Conservation (phyloP, 1,140 invertebrate species). For the Adelges cooleyi region DNA sequence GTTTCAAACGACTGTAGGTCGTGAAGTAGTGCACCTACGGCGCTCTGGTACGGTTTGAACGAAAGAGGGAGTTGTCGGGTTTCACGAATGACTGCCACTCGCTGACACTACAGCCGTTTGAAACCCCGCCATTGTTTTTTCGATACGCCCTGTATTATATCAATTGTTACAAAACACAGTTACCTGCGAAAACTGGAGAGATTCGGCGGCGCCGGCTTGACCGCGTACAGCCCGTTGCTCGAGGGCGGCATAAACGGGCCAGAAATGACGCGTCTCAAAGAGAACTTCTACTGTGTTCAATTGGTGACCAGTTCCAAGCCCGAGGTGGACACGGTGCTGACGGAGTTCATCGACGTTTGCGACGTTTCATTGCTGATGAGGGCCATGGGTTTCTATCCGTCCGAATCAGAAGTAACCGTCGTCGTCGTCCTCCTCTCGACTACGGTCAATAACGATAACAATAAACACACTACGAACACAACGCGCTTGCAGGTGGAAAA, state of each 20-base stretch:
- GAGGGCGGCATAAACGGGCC: not conserved
- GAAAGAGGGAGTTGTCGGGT: no score
- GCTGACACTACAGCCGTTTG: no score
- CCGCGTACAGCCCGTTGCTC: not conserved
- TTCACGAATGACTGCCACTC: no score
- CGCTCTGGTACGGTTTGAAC: no score
- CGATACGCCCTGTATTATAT: no score
- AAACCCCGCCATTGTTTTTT: no score
- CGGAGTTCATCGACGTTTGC: not conserved
- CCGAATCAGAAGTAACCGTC: slow-evolving; percentile 17
- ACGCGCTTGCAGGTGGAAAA: not conserved
- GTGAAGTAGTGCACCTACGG: no score
- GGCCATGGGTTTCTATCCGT: slow-evolving; percentile 8
- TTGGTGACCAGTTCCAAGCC: not conserved
- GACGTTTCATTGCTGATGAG: not conserved
- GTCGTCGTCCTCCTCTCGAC: no score
- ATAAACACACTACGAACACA: no score
- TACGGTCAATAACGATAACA: no score
- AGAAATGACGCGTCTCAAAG: not conserved
- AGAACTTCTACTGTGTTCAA: slow-evolving; percentile 7
- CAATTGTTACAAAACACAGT: not conserved
- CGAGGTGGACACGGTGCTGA: not conserved
- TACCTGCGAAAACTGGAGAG: not conserved
- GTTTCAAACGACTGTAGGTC: no score
- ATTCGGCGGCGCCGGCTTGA: not conserved